Base-by-base conservation (phyloP, 2,888 invertebrate genomes). In the Linyphia triangularis region DNA sequence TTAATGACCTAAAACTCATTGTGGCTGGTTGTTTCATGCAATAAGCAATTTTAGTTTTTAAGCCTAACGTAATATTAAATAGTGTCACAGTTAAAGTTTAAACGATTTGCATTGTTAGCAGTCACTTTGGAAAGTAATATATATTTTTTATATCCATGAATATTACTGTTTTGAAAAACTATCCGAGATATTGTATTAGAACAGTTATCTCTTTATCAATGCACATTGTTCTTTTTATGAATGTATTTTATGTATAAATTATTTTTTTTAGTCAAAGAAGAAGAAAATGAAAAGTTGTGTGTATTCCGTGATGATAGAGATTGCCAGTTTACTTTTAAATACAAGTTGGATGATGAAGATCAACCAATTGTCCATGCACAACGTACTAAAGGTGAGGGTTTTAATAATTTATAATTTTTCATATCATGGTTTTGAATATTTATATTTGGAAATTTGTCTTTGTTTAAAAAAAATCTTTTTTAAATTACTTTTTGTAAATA, bases 241-340 rank as follows among this genome's bases (percentile, higher is more conserved):
- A 22, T 10, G 0, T 57, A 57, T 57, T 9, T 2, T 63, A 2
- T 24, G 26, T 13, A n/a, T n/a, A n/a, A n/a, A n/a, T n/a, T n/a
- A n/a, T n/a, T 22, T 22, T 51, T 61, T 72, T 72, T 51, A 90
- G 89, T 77, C 13, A 88, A 83, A 69, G 96, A 96, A 92, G 94
- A 95, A 88, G 95, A 95, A 91, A 96, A 96, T 92, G 97, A 97
- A 93, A 95, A 95, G 90, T 93, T 95, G 89, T 98, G 98, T 93
- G 95, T 95, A 82, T 96, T 93, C 91, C 95, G 95, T 95, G 91
- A 94, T 96, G 93, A 95, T 95, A 93, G 96, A 90, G 97, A 97
- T 92, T 99, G 99, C 92, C 95, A 96, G 92, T 98, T 96, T 92
- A 95, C 96, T 88, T 99, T 96, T 92, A 96, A 97, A 70, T 98